Conservation (phyloP, 2,888 invertebrate genomes). For the Cataglyphis altisquamis region DNA sequence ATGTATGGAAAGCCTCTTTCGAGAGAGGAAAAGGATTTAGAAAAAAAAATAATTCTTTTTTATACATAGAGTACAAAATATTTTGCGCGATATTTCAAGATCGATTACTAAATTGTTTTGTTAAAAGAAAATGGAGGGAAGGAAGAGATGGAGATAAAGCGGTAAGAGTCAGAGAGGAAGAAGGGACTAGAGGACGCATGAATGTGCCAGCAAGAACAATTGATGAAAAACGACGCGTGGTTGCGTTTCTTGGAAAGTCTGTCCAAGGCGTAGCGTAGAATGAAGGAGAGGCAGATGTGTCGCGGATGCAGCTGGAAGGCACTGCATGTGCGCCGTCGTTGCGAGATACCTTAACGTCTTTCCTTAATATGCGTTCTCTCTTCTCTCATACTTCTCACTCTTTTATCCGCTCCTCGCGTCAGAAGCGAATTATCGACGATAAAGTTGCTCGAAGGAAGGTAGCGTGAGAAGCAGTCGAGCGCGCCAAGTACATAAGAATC, state of each 20-base stretch:
- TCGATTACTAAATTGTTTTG: not conserved
- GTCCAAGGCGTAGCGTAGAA: constrained; percentile 68
- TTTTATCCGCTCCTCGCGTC: constrained; percentile 29
- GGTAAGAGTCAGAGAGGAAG: constrained; percentile 35
- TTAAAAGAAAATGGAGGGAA: constrained; percentile 13
- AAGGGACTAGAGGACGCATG: constrained; percentile 45
- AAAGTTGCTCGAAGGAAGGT: constrained; percentile 8
- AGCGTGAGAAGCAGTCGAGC: not conserved
- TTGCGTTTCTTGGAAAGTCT: constrained; percentile 73
- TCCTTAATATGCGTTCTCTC: constrained; percentile 3
- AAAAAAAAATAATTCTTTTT: no score
- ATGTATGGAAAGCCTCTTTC: not conserved
- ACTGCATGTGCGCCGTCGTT: constrained; percentile 65
- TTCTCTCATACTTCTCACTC: not conserved
- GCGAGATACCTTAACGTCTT: constrained; percentile 65
- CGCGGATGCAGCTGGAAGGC: constrained; percentile 77
- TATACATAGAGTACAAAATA: not conserved
- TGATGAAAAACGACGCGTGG: constrained; percentile 76
- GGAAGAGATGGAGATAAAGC: constrained; percentile 43
- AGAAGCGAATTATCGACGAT: constrained; percentile 22
- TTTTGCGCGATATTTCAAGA: not conserved
- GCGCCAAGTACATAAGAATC: not conserved
- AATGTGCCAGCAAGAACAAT: constrained; percentile 72
- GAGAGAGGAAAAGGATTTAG: not conserved
- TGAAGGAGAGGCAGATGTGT: constrained; percentile 76